A percentile compares a stretch with the other conserved stretches of the same genome.
phyloP scores from a whole-genome alignment of 2,888 invertebrate genomes.

The Nymphalis c-album region DNA sequence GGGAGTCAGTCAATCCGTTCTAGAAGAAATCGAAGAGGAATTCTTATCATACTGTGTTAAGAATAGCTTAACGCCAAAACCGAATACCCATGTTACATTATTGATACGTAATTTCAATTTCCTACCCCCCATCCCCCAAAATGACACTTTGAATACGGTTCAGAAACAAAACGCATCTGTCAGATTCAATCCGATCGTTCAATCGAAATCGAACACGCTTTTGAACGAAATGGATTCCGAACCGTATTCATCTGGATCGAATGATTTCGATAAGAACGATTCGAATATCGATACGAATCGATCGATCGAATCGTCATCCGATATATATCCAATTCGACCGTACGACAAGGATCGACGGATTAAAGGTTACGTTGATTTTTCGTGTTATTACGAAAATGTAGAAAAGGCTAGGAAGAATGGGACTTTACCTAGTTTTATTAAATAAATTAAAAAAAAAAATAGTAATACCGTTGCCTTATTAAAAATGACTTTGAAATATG shows the following conservation, averaged over 20 bases:
- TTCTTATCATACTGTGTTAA: conserved; percentile 89
- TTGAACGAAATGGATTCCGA: conserved; percentile 72
- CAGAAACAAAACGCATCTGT: conserved; percentile 54
- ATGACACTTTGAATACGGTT: conserved; percentile 34
- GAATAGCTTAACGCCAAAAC: conserved; percentile 77
- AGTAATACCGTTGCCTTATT: not conserved
- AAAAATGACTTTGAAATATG: not conserved
- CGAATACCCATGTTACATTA: conserved; percentile 92
- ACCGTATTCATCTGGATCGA: conserved; percentile 60
- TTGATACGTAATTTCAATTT: conserved; percentile 93
- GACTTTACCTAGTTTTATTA: conserved; percentile 83
- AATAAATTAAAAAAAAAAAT: conserved; percentile 42
- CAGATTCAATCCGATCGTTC: conserved; percentile 83
- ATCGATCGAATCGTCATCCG: conserved; percentile 69
- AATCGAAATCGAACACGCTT: conserved; percentile 73
- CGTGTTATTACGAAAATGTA: conserved; percentile 88
- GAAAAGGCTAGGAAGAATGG: conserved; percentile 85
- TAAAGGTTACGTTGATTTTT: conserved; percentile 91
- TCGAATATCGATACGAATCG: conserved; percentile 67
- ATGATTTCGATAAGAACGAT: conserved; percentile 55
- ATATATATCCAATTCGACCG: conserved; percentile 64
- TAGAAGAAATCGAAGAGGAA: conserved; percentile 90
- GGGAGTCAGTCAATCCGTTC: conserved; percentile 91
- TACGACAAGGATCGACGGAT: conserved; percentile 86
- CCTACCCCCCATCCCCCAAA: conserved; percentile 83